Percentiles rank a stretch among this genome's conserved stretches.
Conservation (phyloP, 2,888 invertebrate species). For the Drosophila cyrtoloma region DNA sequence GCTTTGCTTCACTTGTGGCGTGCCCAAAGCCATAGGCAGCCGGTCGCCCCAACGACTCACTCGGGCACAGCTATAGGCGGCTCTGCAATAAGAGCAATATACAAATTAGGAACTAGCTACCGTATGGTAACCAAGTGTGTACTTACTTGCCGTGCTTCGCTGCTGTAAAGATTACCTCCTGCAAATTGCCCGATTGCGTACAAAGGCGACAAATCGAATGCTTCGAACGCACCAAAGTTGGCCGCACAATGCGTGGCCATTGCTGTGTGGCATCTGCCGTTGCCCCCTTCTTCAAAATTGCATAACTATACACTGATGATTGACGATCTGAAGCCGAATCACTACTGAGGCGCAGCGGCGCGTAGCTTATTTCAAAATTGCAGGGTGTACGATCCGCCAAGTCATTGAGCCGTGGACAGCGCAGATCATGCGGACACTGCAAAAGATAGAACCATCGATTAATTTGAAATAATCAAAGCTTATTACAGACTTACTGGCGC, state of each 20-base stretch:
- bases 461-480: background rate
- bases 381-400: slow-evolving; percentile 89
- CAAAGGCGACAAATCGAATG: slow-evolving; percentile 93
- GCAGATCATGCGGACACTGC: slow-evolving; percentile 92
- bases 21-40: slow-evolving; percentile 88
- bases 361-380: slow-evolving; percentile 90
- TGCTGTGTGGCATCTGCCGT: slow-evolving; percentile 85
- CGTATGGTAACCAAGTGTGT: background rate
- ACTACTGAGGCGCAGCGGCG: slow-evolving; percentile 86
- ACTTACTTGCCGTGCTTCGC: slow-evolving; percentile 91
- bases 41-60: slow-evolving; percentile 92
- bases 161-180: slow-evolving; percentile 91
- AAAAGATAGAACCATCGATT: slow-evolving; percentile 16
- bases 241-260: slow-evolving; percentile 93
- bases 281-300: slow-evolving; percentile 92
- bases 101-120: background rate
- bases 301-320: slow-evolving; percentile 90
- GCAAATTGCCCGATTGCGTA: slow-evolving; percentile 89
- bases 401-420: slow-evolving; percentile 89
- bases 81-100: slow-evolving; percentile 84
- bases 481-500: slow-evolving; percentile 88
- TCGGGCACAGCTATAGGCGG: slow-evolving; percentile 90
- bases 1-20: slow-evolving; percentile 30
- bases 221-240: slow-evolving; percentile 89
- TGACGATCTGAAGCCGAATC: slow-evolving; percentile 83